Evolutionary conservation across 2,113 vertebrate species (phyloP).

Genomic region (Bungarus multicinctus): DNA sequence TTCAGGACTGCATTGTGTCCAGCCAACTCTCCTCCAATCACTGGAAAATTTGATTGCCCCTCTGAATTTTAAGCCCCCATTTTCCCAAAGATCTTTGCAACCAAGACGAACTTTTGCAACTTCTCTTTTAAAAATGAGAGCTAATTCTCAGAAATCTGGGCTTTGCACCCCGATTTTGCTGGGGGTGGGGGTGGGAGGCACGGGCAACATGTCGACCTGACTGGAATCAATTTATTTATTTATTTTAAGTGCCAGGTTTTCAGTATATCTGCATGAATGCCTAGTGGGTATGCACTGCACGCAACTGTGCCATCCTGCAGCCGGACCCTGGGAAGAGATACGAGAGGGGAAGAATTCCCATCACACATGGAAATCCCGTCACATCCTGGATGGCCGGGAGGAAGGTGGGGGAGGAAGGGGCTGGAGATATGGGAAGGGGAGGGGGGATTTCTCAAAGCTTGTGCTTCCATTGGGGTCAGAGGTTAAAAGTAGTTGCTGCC

Average conservation of each 20-base stretch:
- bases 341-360: background rate
- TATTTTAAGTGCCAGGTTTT: background rate
- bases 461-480: constrained; percentile 41
- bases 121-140: too few species aligned
- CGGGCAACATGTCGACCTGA: background rate
- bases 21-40: too few species aligned
- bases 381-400: background rate
- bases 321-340: background rate
- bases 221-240: background rate
- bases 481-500: constrained; percentile 70
- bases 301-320: background rate
- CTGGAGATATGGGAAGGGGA: background rate
- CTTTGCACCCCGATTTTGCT: background rate
- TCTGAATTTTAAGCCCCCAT: background rate
- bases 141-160: background rate
- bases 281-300: too few species aligned
- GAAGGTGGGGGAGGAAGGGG: background rate
- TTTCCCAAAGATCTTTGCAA: too few species aligned
- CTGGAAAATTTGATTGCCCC: background rate
- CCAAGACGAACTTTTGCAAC: background rate
- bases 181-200: background rate
- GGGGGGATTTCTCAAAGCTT: background rate
- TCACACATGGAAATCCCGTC: background rate
- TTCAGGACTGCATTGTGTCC: too few species aligned
- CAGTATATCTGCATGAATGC: background rate